phyloP scores from a whole-genome alignment of 1,140 invertebrate species.

The Brachionus calyciflorus region DNA sequence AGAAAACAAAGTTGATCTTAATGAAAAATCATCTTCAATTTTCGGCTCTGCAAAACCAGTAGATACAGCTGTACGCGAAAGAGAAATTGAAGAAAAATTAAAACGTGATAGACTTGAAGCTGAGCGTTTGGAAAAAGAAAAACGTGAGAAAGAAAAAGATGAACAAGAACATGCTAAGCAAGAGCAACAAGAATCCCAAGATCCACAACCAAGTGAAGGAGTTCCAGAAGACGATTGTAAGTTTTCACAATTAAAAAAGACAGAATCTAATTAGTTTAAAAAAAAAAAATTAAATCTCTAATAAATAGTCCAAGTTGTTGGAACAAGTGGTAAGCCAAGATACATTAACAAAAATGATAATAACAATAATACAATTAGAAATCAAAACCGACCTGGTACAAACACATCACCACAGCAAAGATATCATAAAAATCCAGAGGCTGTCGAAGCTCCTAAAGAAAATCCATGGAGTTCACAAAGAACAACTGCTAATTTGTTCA shows the following conservation, averaged over 20 bases:
- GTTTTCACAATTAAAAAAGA: background rate
- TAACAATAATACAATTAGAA: slow-evolving; percentile 32
- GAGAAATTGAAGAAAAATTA: slow-evolving; percentile 66
- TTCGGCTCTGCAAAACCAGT: slow-evolving; percentile 89
- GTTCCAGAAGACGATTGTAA: slow-evolving; percentile 9
- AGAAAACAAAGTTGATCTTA: slow-evolving; percentile 54
- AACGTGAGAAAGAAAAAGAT: background rate
- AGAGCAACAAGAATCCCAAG: no score
- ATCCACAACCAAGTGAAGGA: no score
- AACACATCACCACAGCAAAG: background rate
- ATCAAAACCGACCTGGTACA: background rate
- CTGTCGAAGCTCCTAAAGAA: background rate
- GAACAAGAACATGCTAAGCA: background rate
- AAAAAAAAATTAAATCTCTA: no score
- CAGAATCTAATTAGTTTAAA: no score
- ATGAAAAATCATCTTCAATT: slow-evolving; percentile 61
- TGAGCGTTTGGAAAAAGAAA: slow-evolving; percentile 34
- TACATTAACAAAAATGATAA: slow-evolving; percentile 20
- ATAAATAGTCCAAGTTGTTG: background rate
- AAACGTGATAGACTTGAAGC: slow-evolving; percentile 51
- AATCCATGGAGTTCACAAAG: slow-evolving; percentile 1
- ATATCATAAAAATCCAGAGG: background rate
- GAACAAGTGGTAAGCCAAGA: slow-evolving; percentile 1
- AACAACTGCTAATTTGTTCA: background rate
- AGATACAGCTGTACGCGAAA: slow-evolving; percentile 77